A percentile compares a stretch with the other conserved stretches of the same genome.
Evolutionary conservation across 2,113 vertebrate genomes (phyloP).

Genomic region (Picathartes gymnocephalus): DNA sequence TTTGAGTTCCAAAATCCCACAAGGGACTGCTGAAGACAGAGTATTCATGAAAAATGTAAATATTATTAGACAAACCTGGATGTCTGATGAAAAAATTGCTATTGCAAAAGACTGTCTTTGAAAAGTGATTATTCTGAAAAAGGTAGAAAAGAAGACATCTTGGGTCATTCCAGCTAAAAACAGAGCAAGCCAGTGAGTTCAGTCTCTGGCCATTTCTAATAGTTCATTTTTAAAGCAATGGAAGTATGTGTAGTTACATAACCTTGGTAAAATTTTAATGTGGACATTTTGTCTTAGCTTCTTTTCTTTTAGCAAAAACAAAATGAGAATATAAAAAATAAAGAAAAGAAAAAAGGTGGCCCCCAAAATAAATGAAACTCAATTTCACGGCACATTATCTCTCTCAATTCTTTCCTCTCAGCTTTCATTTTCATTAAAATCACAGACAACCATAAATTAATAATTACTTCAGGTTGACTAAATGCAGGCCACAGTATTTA

Average conservation of each 20-base stretch:
- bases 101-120: neutral
- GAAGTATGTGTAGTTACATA: constrained; percentile 53
- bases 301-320: constrained; percentile 61
- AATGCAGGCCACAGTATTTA: constrained; percentile 88
- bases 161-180: neutral
- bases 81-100: neutral
- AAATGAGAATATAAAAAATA: constrained; percentile 38
- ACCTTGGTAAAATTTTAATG: constrained; percentile 62
- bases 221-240: constrained; percentile 27
- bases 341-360: constrained; percentile 85
- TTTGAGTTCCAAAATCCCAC: neutral
- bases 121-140: neutral
- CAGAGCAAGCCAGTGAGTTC: neutral
- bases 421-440: constrained; percentile 99
- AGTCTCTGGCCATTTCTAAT: constrained; percentile 33
- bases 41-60: neutral
- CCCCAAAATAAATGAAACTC: constrained; percentile 96
- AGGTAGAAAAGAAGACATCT: neutral
- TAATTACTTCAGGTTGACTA: constrained; percentile 99
- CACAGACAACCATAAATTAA: constrained; percentile 99
- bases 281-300: constrained; percentile 58
- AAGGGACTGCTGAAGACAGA: neutral
- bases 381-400: constrained; percentile 99
- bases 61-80: neutral
- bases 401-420: constrained; percentile 96